Evolutionary conservation across 2,113 vertebrate genomes (phyloP).

Genomic region (Pristiophorus japonicus): DNA sequence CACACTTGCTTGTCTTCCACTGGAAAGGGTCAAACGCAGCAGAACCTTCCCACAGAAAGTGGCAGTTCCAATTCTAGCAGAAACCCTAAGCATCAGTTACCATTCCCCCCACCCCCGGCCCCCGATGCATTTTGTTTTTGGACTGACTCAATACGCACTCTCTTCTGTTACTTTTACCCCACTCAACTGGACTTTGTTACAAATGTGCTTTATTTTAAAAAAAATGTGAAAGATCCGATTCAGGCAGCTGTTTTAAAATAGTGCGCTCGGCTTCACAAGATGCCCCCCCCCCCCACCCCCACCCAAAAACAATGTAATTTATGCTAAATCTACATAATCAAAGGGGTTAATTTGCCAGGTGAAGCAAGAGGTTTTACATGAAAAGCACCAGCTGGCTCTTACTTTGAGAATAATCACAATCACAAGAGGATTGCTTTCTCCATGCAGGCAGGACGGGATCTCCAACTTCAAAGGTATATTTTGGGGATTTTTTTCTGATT

Average conservation of each 20-base stretch:
- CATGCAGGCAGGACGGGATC: background rate
- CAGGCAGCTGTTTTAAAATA: background rate
- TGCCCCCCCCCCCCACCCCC: background rate
- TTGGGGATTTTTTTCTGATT: background rate
- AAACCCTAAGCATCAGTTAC: conserved; percentile 1
- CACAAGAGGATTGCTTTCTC: conserved; percentile 27
- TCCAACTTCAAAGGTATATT: conserved; percentile 29
- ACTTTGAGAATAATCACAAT: conserved; percentile 13
- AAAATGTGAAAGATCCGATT: background rate
- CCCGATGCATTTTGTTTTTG: background rate
- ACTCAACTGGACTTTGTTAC: background rate
- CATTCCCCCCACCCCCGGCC: background rate
- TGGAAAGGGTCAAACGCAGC: conserved; percentile 57
- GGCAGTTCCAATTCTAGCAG: conserved; percentile 17
- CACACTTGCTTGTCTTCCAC: conserved; percentile 61
- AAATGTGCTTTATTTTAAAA: background rate
- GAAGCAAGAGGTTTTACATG: conserved; percentile 32
- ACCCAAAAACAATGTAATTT: conserved; percentile 24
- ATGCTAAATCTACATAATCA: conserved; percentile 38
- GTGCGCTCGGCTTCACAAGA: background rate
- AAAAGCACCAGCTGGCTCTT: conserved; percentile 31
- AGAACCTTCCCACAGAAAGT: conserved; percentile 54
- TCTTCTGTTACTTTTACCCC: background rate
- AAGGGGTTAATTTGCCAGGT: conserved; percentile 38
- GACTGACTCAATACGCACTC: background rate